Percentiles rank a stretch among this genome's conserved stretches.
These are phyloP conservation scores for Eupithecia inturbata DNA, from an alignment of 2,888 invertebrate genomes.

Conservation along the genomic window DNA sequence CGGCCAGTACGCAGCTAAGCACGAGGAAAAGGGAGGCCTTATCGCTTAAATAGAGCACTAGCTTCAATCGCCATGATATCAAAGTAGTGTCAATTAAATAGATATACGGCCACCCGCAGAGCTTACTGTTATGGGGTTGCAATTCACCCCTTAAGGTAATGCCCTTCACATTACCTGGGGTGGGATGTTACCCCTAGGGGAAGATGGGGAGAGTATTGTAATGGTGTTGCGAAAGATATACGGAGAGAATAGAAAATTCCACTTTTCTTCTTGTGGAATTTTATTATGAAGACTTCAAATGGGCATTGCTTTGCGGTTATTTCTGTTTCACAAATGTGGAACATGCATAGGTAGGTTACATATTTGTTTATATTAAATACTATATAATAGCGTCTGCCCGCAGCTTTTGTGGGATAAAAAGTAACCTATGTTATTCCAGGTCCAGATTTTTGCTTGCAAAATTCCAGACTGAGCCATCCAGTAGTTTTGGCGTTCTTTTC, in stretches of 20 bases:
- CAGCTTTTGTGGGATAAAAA: too few species aligned
- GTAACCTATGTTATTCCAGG: too few species aligned
- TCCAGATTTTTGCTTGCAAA: too few species aligned
- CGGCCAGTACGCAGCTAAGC: not conserved
- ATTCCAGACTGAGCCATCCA: too few species aligned
- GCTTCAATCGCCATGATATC: constrained; percentile 13
- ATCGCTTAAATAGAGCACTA: constrained; percentile 8
- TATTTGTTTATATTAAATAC: not conserved
- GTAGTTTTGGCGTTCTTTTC: too few species aligned
- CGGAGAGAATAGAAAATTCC: not conserved
- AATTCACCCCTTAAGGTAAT: constrained; percentile 30
- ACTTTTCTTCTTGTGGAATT: not conserved
- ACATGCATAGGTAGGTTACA: not conserved
- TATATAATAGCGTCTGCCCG: too few species aligned
- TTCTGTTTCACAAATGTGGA: not conserved
- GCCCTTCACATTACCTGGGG: constrained; percentile 28
- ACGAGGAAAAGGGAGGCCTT: too few species aligned
- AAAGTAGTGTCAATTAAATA: constrained; percentile 44
- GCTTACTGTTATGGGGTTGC: constrained; percentile 30
- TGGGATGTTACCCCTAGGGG: constrained; percentile 11
- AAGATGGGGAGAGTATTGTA: constrained; percentile 20
- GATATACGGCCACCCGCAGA: constrained; percentile 36
- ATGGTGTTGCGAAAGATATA: constrained; percentile 3
- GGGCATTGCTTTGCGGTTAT: constrained; percentile 2
- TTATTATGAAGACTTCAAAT: constrained; percentile 6